Percentiles rank a stretch among this genome's conserved stretches.
Evolutionary conservation across 2,888 invertebrate genomes (phyloP).

Genomic region (Diarsia dahlii): DNA sequence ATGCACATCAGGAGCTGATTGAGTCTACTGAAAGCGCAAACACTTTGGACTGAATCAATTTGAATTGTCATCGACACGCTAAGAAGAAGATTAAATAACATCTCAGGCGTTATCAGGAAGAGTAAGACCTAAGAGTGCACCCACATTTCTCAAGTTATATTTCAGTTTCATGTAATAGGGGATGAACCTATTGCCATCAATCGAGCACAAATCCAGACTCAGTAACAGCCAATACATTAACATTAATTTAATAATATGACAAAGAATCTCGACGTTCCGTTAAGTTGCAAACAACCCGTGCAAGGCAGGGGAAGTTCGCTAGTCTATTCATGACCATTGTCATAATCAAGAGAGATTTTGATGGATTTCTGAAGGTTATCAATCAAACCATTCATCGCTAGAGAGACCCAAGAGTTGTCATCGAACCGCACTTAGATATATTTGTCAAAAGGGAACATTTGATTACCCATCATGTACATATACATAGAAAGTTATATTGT

Average conservation of each 20-base stretch:
- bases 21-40: no score
- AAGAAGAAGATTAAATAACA: neutral
- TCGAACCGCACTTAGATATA: slow-evolving; percentile 43
- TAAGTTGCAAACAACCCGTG: neutral
- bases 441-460: slow-evolving; percentile 49
- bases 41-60: no score
- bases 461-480: slow-evolving; percentile 34
- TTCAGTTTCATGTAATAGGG: neutral
- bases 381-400: slow-evolving; percentile 57
- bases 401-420: slow-evolving; percentile 41
- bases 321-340: neutral
- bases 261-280: neutral
- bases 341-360: slow-evolving; percentile 54
- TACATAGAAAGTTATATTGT: slow-evolving; percentile 18
- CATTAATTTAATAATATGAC: neutral
- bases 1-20: no score
- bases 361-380: slow-evolving; percentile 57
- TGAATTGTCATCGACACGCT: no score
- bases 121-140: neutral
- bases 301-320: neutral
- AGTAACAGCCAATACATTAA: neutral
- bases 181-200: neutral
- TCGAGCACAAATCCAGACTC: neutral
- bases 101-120: neutral
- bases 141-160: neutral